Evolutionary conservation across 2,113 vertebrate genomes (phyloP), one percentile per base, ranked within the genome.

Genomic region (Cromileptes altivelis): DNA sequence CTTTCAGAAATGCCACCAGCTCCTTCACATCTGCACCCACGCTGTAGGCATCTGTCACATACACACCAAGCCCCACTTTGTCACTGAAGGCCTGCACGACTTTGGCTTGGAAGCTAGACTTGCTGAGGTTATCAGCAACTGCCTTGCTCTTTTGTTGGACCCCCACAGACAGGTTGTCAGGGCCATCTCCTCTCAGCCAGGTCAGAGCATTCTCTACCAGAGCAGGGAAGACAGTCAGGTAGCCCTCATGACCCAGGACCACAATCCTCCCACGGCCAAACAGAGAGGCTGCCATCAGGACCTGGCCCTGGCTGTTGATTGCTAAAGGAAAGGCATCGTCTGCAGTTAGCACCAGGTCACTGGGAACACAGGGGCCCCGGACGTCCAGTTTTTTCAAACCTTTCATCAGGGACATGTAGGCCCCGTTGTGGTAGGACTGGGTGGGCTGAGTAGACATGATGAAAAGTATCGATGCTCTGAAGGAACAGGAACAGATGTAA

Each of bases 201-300:
- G 83, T 82, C 60, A 97, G 56, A 2, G 94, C 95, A 15, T 98
- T 98, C 81, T 94, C 91, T 60, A 99, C 89, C 70, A 98, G 94
- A 56, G 57, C 68, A 3, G 94, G 93, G 63, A 97, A 90, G 15
- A 85, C 23, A 1, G 88, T 91, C 81, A 98, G 69, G 89, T 97
- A 97, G 67, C 15, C 71, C 69, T 97, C 96, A 3, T 98, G 97
- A 30, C 96, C 94, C 75, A 96, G 72, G 0, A 97, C 95, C 58
- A 98, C 95, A 72, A 98, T 92, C 25, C 93, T 94, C 50, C 97
- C 97, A 25, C 89, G 85, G 40, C 97, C 96, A 0, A 96, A 92
- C 37, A 85, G 80, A n/a, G 96, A 96, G 14, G 95, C 95, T 4
- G 95, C 96, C 86, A 95, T 94, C 13, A 95, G 87, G 9, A 94